phyloP scores from a whole-genome alignment of 2,113 vertebrate genomes.

The Atherinomorus stipes region DNA sequence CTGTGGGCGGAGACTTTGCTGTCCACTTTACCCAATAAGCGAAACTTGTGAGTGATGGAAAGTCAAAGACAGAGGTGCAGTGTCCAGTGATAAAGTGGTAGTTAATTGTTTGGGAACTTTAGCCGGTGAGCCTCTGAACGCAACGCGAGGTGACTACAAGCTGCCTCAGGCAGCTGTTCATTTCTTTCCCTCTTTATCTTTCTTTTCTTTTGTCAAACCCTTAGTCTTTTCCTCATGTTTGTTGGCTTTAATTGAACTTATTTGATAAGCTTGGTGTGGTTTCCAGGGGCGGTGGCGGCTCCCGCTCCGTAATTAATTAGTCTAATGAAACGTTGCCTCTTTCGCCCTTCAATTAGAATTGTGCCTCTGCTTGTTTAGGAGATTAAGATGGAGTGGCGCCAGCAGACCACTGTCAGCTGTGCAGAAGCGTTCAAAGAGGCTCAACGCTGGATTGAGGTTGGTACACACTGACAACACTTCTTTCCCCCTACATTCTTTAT shows the following conservation, averaged over 20 bases:
- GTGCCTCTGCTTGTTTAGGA: constrained; percentile 1
- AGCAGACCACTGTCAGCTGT: constrained; percentile 85
- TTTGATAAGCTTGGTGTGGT: not conserved
- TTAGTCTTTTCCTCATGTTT: not conserved
- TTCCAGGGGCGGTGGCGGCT: not conserved
- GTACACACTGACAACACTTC: not conserved
- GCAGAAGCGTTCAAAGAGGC: constrained; percentile 89
- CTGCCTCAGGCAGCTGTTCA: not conserved
- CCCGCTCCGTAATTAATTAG: not conserved
- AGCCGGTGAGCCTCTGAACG: constrained; percentile 9
- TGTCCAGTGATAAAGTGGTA: constrained; percentile 10
- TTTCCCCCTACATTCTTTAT: not conserved
- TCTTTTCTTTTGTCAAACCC: too few relatives aligned
- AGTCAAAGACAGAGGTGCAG: constrained; percentile 55
- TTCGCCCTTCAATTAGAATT: constrained; percentile 4
- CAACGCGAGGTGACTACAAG: constrained; percentile 23
- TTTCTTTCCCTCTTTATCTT: not conserved
- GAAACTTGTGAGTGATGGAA: constrained; percentile 22
- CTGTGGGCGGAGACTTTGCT: constrained; percentile 54
- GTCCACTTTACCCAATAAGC: constrained; percentile 33
- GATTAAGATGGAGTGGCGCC: constrained; percentile 85
- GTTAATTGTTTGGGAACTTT: constrained; percentile 42
- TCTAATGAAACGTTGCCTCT: not conserved
- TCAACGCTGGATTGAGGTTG: constrained; percentile 92
- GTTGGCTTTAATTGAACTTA: not conserved